A percentile compares a stretch with the other conserved stretches of the same genome.
Evolutionary conservation across 2,113 vertebrate species (phyloP).

Genomic region (Phoenicopterus ruber): DNA sequence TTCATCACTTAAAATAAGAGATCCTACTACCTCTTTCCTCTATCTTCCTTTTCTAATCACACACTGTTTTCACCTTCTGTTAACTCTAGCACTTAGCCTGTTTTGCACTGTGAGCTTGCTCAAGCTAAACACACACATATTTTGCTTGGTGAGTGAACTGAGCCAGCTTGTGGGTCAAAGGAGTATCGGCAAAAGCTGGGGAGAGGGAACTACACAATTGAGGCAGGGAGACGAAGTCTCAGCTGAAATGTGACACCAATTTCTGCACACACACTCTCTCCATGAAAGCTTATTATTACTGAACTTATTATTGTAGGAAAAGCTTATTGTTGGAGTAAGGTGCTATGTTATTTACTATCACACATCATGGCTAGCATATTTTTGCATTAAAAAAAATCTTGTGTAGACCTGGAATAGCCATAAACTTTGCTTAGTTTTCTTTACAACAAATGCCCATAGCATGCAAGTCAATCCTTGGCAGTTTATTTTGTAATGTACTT

Average conservation of each 20-base stretch:
- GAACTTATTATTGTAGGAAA: not conserved
- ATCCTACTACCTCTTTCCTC: not conserved
- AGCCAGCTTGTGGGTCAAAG: not conserved
- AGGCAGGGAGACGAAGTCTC: not conserved
- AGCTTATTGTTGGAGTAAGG: not conserved
- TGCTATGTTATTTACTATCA: not conserved
- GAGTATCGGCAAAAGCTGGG: not conserved
- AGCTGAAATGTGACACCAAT: not conserved
- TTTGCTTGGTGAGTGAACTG: not conserved
- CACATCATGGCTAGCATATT: not conserved
- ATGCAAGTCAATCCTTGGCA: not conserved
- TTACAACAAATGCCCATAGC: not conserved
- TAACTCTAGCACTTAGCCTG: not conserved
- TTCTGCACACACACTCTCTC: not conserved
- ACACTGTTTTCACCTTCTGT: not conserved
- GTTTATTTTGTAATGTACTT: not conserved
- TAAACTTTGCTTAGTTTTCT: not conserved
- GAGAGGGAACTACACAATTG: not conserved
- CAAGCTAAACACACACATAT: not conserved
- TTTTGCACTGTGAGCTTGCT: not conserved
- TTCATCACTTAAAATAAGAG: not conserved
- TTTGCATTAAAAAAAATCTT: not conserved
- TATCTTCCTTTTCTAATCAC: not conserved
- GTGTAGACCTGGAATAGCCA: not conserved
- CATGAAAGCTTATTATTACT: not conserved